phyloP scores from a whole-genome alignment of 2,888 invertebrate species.

The Lepidochrysops patricia region DNA sequence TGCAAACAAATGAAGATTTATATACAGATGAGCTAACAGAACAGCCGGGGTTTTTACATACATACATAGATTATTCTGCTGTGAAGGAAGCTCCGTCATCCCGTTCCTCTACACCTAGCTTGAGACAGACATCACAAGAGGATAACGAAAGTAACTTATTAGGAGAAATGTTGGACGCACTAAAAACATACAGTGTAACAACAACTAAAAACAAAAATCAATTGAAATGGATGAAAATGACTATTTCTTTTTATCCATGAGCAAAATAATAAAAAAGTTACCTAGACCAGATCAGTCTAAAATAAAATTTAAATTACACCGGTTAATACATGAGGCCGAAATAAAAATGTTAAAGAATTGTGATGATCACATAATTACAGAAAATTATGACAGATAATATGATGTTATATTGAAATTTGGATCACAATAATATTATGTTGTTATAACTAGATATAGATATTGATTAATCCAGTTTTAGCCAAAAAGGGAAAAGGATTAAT shows the following conservation, averaged over 20 bases:
- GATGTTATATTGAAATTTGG: no score
- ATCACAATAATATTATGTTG: no score
- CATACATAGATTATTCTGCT: neutral
- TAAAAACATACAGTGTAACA: no score
- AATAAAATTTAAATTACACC: slow-evolving; percentile 20
- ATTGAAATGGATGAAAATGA: slow-evolving; percentile 16
- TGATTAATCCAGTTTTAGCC: no score
- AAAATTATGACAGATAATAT: no score
- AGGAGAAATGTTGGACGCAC: no score
- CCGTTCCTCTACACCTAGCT: neutral
- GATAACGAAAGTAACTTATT: no score
- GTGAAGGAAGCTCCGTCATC: neutral
- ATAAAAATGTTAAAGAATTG: slow-evolving; percentile 11
- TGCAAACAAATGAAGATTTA: neutral
- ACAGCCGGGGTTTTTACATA: neutral
- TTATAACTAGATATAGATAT: no score
- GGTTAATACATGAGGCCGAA: slow-evolving; percentile 18
- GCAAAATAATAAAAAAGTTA: slow-evolving; percentile 18
- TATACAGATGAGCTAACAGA: neutral
- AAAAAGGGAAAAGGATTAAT: no score
- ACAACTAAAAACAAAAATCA: neutral
- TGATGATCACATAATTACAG: no score
- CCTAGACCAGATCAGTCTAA: slow-evolving; percentile 19
- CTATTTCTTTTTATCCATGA: slow-evolving; percentile 20
- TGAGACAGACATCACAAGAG: neutral